Conservation (phyloP, 2,113 vertebrate genomes). For the Grantiella picta region DNA sequence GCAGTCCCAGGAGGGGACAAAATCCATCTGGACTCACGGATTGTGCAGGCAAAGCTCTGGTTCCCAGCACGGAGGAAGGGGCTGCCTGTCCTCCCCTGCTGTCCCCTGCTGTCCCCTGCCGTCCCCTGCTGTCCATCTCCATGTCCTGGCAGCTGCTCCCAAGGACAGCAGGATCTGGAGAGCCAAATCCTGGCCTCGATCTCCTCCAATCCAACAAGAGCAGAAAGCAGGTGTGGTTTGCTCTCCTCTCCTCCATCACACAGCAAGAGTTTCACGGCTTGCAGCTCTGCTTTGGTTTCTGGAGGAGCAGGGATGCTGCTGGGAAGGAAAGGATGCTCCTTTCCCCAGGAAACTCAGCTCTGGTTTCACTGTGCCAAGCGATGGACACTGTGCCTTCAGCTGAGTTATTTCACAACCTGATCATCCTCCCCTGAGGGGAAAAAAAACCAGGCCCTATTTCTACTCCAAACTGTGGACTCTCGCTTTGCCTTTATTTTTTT, state of each 20-base stretch:
- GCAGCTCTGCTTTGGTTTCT: background rate
- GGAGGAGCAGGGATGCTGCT: background rate
- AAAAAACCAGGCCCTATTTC: background rate
- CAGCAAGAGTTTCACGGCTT: background rate
- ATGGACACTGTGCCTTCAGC: background rate
- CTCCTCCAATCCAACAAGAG: background rate
- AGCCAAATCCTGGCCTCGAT: background rate
- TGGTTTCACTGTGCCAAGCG: background rate
- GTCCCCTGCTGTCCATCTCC: background rate
- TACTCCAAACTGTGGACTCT: background rate
- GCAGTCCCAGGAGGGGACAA: rapidly evolving
- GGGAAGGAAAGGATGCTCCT: too few species aligned
- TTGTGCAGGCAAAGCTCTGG: background rate
- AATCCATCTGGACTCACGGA: background rate
- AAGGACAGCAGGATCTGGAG: background rate
- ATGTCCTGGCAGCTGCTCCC: background rate
- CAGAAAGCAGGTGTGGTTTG: background rate
- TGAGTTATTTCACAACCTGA: background rate
- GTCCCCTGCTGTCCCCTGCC: rapidly evolving
- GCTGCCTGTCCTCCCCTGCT: background rate
- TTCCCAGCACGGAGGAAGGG: background rate
- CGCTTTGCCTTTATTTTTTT: background rate
- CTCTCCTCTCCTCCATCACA: background rate
- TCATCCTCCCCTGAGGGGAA: background rate
- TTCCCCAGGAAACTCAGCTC: background rate